A percentile compares a stretch with the other conserved stretches of the same genome.
These are phyloP conservation scores for Cladorhizidae sp. DNA, from an alignment of 37 sponge, comb jelly and placozoan genomes.

Conservation along the genomic window DNA sequence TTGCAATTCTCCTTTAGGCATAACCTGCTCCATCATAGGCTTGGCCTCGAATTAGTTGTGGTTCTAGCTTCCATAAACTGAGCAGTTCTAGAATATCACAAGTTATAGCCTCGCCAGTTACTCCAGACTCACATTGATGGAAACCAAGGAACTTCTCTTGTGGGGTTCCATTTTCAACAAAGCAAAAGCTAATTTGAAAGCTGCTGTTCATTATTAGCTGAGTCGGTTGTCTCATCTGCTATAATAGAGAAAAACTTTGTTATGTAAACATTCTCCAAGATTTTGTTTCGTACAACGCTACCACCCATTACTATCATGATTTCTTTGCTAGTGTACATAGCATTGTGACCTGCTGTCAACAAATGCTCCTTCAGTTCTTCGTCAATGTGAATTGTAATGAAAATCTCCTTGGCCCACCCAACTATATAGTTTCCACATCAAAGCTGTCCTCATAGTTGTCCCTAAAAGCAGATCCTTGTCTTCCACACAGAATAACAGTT, in stretches of 20 bases:
- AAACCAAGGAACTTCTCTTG: conserved; percentile 64
- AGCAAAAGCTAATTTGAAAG: neutral
- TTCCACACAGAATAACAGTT: conserved; percentile 52
- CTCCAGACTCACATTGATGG: conserved; percentile 62
- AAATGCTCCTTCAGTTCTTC: conserved; percentile 48
- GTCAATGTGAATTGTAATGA: conserved; percentile 48
- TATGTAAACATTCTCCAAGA: conserved; percentile 26
- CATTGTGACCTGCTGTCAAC: conserved; percentile 39
- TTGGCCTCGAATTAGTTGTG: conserved; percentile 62
- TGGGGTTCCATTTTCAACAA: conserved; percentile 25
- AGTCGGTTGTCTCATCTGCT: conserved; percentile 73
- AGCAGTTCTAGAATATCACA: conserved; percentile 50
- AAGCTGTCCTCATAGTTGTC: conserved; percentile 61
- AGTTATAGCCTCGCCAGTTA: conserved; percentile 68
- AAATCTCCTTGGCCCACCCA: conserved; percentile 57
- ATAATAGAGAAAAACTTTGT: conserved; percentile 54
- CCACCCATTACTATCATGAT: conserved; percentile 58
- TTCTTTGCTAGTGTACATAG: conserved; percentile 48
- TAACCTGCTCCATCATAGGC: conserved; percentile 70
- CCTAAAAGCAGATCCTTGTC: conserved; percentile 51
- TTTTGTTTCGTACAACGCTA: conserved; percentile 36
- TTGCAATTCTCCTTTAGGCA: conserved; percentile 22
- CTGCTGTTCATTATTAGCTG: conserved; percentile 63
- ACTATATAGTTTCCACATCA: neutral
- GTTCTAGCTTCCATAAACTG: conserved; percentile 39